Percentiles rank a stretch among this genome's conserved stretches.
Conservation (phyloP, 2,888 invertebrate species). For the Euzophera pinguis region DNA sequence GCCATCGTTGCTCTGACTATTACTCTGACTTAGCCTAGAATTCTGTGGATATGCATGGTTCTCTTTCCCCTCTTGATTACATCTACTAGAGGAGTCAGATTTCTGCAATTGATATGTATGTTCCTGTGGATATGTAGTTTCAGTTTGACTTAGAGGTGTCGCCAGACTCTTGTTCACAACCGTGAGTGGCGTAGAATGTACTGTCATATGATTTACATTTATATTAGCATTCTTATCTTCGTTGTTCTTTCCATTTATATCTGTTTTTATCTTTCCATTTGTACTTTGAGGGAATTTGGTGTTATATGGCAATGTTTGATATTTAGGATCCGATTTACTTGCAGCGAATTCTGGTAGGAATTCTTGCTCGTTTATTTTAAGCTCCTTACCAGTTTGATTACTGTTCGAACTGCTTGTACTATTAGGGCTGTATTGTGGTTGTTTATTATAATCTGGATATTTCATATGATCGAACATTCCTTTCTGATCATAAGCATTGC, state of each 20-base stretch:
- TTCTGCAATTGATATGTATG: constrained; percentile 76
- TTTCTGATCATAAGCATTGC: constrained; percentile 72
- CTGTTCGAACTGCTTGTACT: constrained; percentile 74
- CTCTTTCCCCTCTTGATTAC: constrained; percentile 76
- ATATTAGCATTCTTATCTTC: constrained; percentile 62
- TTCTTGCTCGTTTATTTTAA: constrained; percentile 76
- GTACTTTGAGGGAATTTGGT: constrained; percentile 87
- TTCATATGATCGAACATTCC: constrained; percentile 64
- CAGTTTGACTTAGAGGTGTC: constrained; percentile 81
- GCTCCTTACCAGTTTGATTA: constrained; percentile 69
- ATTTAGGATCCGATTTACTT: constrained; percentile 93
- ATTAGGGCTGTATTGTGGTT: constrained; percentile 79
- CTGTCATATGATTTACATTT: constrained; percentile 76
- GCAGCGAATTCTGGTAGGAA: constrained; percentile 85
- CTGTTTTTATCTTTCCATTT: constrained; percentile 62
- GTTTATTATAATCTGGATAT: constrained; percentile 72
- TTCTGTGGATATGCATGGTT: constrained; percentile 78
- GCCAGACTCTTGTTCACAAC: constrained; percentile 83
- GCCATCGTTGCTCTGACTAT: constrained; percentile 59
- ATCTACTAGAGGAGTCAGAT: constrained; percentile 73
- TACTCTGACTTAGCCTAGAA: constrained; percentile 68
- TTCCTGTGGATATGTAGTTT: constrained; percentile 75
- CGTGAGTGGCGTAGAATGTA: constrained; percentile 75
- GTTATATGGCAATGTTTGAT: constrained; percentile 94
- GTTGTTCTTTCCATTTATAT: constrained; percentile 57